Evolutionary conservation across 2,113 vertebrate genomes (phyloP).

Genomic region (Anguilla japonica): DNA sequence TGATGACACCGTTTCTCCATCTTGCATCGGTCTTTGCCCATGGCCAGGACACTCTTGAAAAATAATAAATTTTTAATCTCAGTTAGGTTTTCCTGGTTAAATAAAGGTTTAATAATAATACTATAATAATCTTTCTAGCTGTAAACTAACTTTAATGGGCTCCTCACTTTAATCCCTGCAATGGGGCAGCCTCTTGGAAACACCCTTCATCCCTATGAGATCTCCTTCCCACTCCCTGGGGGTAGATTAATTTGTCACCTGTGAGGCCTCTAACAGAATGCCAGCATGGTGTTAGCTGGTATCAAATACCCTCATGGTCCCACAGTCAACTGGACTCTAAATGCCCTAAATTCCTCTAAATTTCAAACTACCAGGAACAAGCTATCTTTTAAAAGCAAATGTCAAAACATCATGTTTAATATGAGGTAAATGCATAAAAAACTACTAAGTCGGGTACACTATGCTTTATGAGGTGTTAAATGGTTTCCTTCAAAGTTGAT

Average conservation of each 20-base stretch:
- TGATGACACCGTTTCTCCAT: not conserved
- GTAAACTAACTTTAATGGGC: constrained; percentile 30
- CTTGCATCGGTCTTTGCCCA: not conserved
- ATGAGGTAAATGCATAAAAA: not conserved
- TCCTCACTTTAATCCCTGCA: constrained; percentile 25
- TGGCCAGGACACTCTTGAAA: not conserved
- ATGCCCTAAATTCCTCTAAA: not conserved
- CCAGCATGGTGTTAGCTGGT: not conserved
- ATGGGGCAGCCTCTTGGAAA: not conserved
- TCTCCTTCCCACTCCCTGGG: not conserved
- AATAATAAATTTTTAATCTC: too few species aligned
- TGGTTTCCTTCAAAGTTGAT: not conserved
- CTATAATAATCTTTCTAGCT: not conserved
- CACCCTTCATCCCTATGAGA: not conserved
- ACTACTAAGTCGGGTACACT: not conserved
- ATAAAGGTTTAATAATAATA: too few species aligned
- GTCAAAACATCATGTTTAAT: not conserved
- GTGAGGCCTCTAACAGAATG: not conserved
- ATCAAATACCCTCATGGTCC: not conserved
- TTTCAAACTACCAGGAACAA: not conserved
- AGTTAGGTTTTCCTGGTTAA: too few species aligned
- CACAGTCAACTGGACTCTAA: not conserved
- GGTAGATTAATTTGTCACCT: not conserved
- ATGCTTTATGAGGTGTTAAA: not conserved
- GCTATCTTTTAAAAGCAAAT: not conserved